These are phyloP conservation scores for Helicoverpa armigera DNA, from an alignment of 1,140 invertebrate species.

Conservation along the genomic window DNA sequence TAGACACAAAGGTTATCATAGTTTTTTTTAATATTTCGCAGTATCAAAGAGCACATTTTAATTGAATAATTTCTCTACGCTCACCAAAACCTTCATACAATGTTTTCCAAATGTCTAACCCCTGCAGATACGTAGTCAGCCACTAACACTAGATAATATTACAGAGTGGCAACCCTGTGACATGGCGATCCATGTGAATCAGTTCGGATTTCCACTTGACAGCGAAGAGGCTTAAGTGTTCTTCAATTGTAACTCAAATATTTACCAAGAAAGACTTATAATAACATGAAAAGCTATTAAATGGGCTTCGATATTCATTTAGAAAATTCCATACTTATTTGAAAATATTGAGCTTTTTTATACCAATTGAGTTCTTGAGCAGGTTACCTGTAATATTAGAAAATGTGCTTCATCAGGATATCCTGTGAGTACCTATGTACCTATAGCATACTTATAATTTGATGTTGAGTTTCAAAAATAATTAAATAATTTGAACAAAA, in stretches of 20 bases:
- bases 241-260: conserved; percentile 50
- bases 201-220: conserved; percentile 52
- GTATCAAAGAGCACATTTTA: no score
- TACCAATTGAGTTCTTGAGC: neutral
- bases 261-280: conserved; percentile 48
- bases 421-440: no score
- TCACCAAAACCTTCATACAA: neutral
- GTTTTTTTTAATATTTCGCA: no score
- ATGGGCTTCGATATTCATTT: conserved; percentile 8
- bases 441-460: no score
- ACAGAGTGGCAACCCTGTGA: conserved; percentile 17
- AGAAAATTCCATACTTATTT: neutral
- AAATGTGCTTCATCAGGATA: no score
- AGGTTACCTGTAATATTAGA: neutral
- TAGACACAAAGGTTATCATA: no score
- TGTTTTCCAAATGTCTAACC: neutral
- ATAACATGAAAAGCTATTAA: conserved; percentile 38
- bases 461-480: no score
- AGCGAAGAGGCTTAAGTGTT: conserved; percentile 46
- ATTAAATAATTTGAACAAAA: conserved; percentile 21
- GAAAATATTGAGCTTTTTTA: neutral
- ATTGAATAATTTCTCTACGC: no score
- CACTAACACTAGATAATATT: neutral
- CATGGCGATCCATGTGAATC: conserved; percentile 49
- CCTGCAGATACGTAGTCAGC: no score